These are phyloP conservation scores for Micromys minutus DNA, from an alignment of 2,113 vertebrate species.

Conservation along the genomic window DNA sequence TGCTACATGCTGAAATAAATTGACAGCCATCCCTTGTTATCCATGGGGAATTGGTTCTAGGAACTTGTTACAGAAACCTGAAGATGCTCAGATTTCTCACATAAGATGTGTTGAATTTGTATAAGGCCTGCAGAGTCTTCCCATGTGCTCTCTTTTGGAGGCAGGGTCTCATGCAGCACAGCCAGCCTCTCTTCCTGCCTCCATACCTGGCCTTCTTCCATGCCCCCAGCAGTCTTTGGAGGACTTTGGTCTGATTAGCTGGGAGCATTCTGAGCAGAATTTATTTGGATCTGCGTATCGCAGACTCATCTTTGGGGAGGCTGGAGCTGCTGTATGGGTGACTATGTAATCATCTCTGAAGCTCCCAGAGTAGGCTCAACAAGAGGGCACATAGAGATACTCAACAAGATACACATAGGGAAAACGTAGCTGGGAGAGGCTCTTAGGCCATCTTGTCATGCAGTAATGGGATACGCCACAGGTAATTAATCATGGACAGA, in stretches of 20 bases:
- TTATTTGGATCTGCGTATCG: background rate
- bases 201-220: background rate
- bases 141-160: background rate
- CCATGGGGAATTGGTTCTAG: background rate
- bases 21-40: background rate
- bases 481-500: background rate
- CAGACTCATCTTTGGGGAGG: background rate
- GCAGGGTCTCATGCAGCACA: background rate
- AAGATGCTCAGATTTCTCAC: background rate
- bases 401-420: too few relatives aligned
- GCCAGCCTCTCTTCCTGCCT: background rate
- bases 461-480: background rate
- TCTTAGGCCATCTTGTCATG: background rate
- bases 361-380: background rate
- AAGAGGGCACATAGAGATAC: background rate
- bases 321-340: background rate
- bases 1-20: slow-evolving; percentile 19
- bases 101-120: background rate
- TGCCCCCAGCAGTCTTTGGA: too few relatives aligned
- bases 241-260: background rate
- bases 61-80: background rate
- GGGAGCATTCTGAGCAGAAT: background rate
- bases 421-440: background rate
- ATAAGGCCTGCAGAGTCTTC: background rate
- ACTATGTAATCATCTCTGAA: background rate